Conservation (phyloP, 2,888 invertebrate genomes). For the Acronicta psi region DNA sequence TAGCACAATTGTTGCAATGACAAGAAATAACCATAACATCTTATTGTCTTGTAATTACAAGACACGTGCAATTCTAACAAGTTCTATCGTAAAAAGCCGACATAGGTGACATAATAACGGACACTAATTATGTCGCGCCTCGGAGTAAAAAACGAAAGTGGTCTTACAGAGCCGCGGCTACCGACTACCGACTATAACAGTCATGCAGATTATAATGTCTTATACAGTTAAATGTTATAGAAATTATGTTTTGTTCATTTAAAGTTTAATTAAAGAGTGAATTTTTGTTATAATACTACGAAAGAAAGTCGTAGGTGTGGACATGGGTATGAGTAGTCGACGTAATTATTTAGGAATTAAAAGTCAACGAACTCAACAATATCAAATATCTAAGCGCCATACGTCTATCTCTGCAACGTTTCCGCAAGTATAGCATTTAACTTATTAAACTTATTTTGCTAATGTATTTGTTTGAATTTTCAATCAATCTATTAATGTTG, state of each 20-base stretch:
- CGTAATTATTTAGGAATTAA: no score
- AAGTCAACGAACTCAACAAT: no score
- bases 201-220: slow-evolving; percentile 12
- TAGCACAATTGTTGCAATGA: no score
- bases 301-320: no score
- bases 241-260: slow-evolving; percentile 6
- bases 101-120: slow-evolving; percentile 45
- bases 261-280: background rate
- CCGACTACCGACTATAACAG: slow-evolving; percentile 11
- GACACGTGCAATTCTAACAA: slow-evolving; percentile 2
- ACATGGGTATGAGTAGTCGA: no score
- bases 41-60: background rate
- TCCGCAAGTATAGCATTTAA: no score
- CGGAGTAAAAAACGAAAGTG: slow-evolving; percentile 54
- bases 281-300: background rate
- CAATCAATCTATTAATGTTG: slow-evolving; percentile 32
- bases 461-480: background rate
- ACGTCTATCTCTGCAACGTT: no score
- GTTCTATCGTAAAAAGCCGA: slow-evolving; percentile 7
- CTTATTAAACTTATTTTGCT: background rate
- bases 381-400: no score
- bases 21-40: no score
- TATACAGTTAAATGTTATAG: slow-evolving; percentile 2
- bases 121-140: slow-evolving; percentile 30
- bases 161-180: slow-evolving; percentile 10